Evolutionary conservation across 1,140 invertebrate genomes (phyloP).

Genomic region (Dendrolimus punctatus): DNA sequence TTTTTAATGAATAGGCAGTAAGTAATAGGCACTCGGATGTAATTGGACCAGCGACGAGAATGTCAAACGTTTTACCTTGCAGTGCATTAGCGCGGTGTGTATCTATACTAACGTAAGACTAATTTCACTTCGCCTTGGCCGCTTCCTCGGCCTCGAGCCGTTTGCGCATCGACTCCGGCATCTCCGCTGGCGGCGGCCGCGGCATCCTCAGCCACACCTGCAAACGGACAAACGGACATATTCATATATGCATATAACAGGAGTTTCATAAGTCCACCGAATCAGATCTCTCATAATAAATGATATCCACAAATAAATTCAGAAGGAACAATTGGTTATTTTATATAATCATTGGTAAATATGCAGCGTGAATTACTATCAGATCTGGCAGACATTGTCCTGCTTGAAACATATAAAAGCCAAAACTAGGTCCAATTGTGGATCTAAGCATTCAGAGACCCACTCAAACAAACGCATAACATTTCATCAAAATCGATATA

Average conservation of each 20-base stretch:
- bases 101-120: too few species aligned
- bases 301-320: slow-evolving; percentile 33
- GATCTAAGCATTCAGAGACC: too few species aligned
- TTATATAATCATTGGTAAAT: slow-evolving; percentile 41
- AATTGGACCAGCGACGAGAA: too few species aligned
- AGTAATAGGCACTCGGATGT: too few species aligned
- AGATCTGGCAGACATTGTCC: not conserved
- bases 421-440: too few species aligned
- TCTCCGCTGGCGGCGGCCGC: slow-evolving; percentile 97
- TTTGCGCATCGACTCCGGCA: slow-evolving; percentile 96
- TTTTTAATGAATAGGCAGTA: too few species aligned
- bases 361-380: not conserved
- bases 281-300: slow-evolving; percentile 19
- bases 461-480: too few species aligned
- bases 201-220: slow-evolving; percentile 87
- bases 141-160: slow-evolving; percentile 77
- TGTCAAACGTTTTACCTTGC: too few species aligned
- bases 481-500: too few species aligned
- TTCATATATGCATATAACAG: not conserved
- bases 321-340: slow-evolving; percentile 57
- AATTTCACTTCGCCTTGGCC: slow-evolving; percentile 42
- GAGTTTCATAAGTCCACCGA: not conserved
- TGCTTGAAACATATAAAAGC: too few species aligned
- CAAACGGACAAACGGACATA: not conserved
- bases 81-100: too few species aligned